Evolutionary conservation across 2,888 invertebrate genomes (phyloP).

Genomic region (Hyposoter dolosus): DNA sequence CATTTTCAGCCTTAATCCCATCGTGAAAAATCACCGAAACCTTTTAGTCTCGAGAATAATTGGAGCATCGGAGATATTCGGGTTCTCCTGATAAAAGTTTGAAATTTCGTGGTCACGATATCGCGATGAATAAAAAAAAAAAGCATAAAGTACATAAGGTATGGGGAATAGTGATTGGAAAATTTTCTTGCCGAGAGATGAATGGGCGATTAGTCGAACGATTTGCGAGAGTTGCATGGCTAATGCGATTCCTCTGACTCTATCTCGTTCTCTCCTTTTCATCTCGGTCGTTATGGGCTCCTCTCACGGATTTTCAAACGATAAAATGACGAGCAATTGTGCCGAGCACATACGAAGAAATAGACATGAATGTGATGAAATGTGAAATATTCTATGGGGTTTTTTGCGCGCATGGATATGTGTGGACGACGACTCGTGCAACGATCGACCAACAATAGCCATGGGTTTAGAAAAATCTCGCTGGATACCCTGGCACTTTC

Average conservation of each 20-base stretch:
- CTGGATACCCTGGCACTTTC: conserved; percentile 18
- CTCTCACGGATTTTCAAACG: conserved; percentile 61
- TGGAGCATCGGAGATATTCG: neutral
- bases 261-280: conserved; percentile 7
- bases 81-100: neutral
- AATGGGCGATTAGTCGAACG: conserved; percentile 51
- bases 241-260: conserved; percentile 39
- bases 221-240: conserved; percentile 52
- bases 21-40: conserved; percentile 16
- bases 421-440: neutral
- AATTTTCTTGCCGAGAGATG: neutral
- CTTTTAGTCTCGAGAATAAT: conserved; percentile 1
- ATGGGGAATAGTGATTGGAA: neutral
- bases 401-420: conserved; percentile 4
- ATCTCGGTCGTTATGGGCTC: conserved; percentile 45
- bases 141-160: neutral
- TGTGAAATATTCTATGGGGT: neutral
- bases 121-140: neutral
- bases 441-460: conserved; percentile 52
- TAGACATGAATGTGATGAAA: neutral
- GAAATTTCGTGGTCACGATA: neutral
- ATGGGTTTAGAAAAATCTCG: conserved; percentile 51
- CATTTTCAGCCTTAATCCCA: neutral
- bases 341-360: conserved; percentile 10
- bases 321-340: conserved; percentile 68